Conservation (phyloP, 2,888 invertebrate genomes). For the Nymphalis polychloros region DNA sequence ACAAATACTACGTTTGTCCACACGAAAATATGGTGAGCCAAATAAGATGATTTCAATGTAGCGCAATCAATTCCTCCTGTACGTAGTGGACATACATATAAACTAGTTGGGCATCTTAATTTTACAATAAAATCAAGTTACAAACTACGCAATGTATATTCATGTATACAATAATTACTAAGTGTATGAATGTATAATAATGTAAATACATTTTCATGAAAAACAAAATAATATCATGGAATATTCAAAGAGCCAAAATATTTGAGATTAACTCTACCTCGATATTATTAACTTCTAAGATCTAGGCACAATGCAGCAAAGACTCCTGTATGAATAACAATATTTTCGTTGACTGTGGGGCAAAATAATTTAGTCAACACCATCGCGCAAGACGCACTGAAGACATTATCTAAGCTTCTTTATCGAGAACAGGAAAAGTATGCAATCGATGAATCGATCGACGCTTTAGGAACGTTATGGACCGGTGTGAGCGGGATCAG, state of each 20-base stretch:
- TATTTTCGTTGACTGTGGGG: slow-evolving; percentile 80
- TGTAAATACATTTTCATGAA: slow-evolving; percentile 82
- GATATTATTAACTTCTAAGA: slow-evolving; percentile 82
- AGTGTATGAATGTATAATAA: slow-evolving; percentile 78
- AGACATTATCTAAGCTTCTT: slow-evolving; percentile 63
- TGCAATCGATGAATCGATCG: slow-evolving; percentile 16
- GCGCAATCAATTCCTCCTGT: slow-evolving; percentile 65
- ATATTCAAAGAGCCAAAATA: slow-evolving; percentile 82
- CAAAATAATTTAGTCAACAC: slow-evolving; percentile 68
- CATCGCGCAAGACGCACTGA: slow-evolving; percentile 66
- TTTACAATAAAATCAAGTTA: slow-evolving; percentile 79
- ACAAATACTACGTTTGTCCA: slow-evolving; percentile 60
- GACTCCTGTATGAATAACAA: slow-evolving; percentile 81
- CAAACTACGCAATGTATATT: slow-evolving; percentile 82
- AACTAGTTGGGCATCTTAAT: slow-evolving; percentile 75
- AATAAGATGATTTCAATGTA: slow-evolving; percentile 47
- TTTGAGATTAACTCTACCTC: slow-evolving; percentile 82
- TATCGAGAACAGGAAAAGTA: slow-evolving; percentile 31
- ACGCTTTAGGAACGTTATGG: slow-evolving; percentile 28
- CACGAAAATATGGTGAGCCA: slow-evolving; percentile 48
- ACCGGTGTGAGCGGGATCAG: slow-evolving; percentile 17
- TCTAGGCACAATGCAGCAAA: slow-evolving; percentile 83
- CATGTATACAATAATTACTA: slow-evolving; percentile 80
- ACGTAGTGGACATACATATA: slow-evolving; percentile 58
- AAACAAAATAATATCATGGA: slow-evolving; percentile 81